phyloP scores from a whole-genome alignment of 2,888 invertebrate species.

The Microctonus aethiopoides region DNA sequence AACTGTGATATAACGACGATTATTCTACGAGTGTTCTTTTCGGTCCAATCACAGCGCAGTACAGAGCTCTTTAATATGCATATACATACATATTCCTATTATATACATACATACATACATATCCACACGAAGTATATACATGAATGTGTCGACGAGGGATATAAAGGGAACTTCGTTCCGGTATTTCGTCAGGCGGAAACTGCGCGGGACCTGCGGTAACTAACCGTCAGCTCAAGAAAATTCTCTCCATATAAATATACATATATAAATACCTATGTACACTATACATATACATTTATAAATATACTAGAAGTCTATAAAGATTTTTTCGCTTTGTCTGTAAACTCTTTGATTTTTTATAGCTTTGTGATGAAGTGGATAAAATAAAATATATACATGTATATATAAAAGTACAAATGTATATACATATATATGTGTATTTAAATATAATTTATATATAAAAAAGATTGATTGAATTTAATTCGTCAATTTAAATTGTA shows the following conservation, averaged over 20 bases:
- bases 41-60: not conserved
- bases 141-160: conserved; percentile 12
- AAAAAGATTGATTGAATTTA: too few species aligned
- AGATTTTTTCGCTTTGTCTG: not conserved
- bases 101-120: not conserved
- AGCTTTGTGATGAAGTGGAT: not conserved
- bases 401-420: too few species aligned
- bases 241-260: conserved; percentile 9
- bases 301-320: too few species aligned
- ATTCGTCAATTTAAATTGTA: too few species aligned
- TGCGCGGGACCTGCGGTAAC: conserved; percentile 43
- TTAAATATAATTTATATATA: too few species aligned
- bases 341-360: not conserved
- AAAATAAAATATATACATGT: not conserved
- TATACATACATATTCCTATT: not conserved
- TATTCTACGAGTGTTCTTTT: not conserved
- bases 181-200: conserved; percentile 50
- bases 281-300: not conserved
- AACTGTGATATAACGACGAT: not conserved
- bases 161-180: conserved; percentile 45
- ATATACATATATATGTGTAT: too few species aligned
- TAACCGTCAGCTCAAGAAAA: conserved; percentile 48
- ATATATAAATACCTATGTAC: not conserved
- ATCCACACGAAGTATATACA: not conserved
- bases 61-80: not conserved